These are phyloP conservation scores for Romanogobio albipinnatus DNA, from an alignment of 2,113 vertebrate genomes.

Conservation along the genomic window DNA sequence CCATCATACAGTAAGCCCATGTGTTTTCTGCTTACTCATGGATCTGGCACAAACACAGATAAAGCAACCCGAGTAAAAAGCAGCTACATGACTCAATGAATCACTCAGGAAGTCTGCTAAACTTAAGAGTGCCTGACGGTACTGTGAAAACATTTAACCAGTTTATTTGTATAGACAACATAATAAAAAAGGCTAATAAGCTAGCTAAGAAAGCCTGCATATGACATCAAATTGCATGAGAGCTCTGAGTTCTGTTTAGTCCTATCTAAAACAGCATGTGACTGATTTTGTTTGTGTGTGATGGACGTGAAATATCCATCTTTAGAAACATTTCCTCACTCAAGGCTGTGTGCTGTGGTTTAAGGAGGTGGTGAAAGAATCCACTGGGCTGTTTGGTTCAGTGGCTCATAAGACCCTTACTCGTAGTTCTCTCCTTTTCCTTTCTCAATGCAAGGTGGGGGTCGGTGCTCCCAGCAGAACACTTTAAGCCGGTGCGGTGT, in stretches of 20 bases:
- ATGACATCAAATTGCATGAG: neutral
- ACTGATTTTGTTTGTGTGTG: neutral
- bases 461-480: neutral
- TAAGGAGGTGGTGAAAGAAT: conserved; percentile 12
- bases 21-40: conserved; percentile 15
- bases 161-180: neutral
- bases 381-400: conserved; percentile 20
- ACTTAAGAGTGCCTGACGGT: neutral
- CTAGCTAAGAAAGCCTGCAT: no score
- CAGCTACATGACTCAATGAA: neutral
- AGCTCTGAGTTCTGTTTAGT: neutral
- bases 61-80: neutral
- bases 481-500: neutral
- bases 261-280: neutral
- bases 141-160: neutral
- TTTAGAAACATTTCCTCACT: neutral
- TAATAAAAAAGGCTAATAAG: neutral
- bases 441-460: neutral
- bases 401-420: neutral
- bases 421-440: neutral
- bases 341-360: neutral
- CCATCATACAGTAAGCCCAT: conserved; percentile 5
- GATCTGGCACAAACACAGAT: neutral
- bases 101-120: neutral
- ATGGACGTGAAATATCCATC: neutral